Percentiles rank a stretch among this genome's conserved stretches.
phyloP scores from a whole-genome alignment of 2,888 invertebrate genomes.

The Ariolimax columbianus region DNA sequence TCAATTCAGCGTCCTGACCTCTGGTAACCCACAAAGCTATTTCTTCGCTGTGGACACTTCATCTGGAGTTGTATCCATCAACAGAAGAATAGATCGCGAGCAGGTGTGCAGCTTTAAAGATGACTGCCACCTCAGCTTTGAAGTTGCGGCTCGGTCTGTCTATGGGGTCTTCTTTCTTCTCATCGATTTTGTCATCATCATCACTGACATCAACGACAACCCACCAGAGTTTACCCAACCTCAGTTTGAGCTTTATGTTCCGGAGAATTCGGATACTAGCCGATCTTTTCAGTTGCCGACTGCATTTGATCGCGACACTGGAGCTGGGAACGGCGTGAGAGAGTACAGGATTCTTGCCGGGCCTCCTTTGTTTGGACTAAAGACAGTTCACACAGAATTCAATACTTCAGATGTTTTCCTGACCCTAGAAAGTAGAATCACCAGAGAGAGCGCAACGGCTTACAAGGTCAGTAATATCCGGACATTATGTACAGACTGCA shows the following conservation, averaged over 20 bases:
- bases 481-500: too few relatives aligned
- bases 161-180: constrained; percentile 50
- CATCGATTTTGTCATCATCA: constrained; percentile 43
- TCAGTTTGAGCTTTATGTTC: constrained; percentile 44
- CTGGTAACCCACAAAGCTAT: constrained; percentile 49
- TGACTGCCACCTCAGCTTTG: constrained; percentile 48
- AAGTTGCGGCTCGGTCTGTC: constrained; percentile 49
- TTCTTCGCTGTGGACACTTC: constrained; percentile 42
- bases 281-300: constrained; percentile 51
- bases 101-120: constrained; percentile 53
- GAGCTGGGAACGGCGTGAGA: constrained; percentile 51
- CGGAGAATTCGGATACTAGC: constrained; percentile 47
- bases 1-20: constrained; percentile 49
- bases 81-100: constrained; percentile 49
- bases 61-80: constrained; percentile 47
- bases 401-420: constrained; percentile 40
- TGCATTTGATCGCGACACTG: constrained; percentile 53
- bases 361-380: constrained; percentile 27
- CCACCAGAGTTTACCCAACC: constrained; percentile 54
- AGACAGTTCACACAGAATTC: not conserved
- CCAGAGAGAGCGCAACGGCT: not conserved
- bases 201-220: constrained; percentile 56
- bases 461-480: constrained; percentile 26
- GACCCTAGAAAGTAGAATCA: constrained; percentile 3
- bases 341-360: constrained; percentile 22